Evolutionary conservation across 2,113 vertebrate species (phyloP).

Genomic region (Passer montanus): DNA sequence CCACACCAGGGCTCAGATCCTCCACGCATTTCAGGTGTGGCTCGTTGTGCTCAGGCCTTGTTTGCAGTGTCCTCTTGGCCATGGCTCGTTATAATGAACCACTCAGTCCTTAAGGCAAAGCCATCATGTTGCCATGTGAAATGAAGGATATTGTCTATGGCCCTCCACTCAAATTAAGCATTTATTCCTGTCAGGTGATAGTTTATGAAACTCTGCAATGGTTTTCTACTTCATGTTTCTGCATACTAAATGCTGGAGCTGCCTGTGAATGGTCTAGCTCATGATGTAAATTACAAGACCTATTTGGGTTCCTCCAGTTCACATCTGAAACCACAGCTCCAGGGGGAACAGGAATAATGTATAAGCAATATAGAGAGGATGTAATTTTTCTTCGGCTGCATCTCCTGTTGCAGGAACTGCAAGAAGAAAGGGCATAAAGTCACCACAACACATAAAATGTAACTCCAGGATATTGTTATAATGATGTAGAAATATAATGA

Average conservation of each 20-base stretch:
- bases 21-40: background rate
- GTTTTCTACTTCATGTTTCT: background rate
- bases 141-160: background rate
- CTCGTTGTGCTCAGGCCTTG: background rate
- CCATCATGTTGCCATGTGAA: background rate
- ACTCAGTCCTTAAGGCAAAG: background rate
- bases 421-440: background rate
- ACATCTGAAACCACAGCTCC: background rate
- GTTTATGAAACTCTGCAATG: background rate
- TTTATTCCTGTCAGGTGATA: background rate
- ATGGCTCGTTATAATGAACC: background rate
- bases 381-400: background rate
- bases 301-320: background rate
- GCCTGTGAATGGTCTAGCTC: background rate
- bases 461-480: background rate
- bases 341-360: background rate
- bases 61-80: background rate
- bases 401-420: background rate
- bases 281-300: background rate
- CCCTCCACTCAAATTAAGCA: background rate
- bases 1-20: background rate
- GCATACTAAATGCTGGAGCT: background rate
- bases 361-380: background rate
- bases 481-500: background rate
- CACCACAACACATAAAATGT: background rate